Evolutionary conservation across 2,888 invertebrate genomes (phyloP).

Genomic region (Drosophila neotestacea): DNA sequence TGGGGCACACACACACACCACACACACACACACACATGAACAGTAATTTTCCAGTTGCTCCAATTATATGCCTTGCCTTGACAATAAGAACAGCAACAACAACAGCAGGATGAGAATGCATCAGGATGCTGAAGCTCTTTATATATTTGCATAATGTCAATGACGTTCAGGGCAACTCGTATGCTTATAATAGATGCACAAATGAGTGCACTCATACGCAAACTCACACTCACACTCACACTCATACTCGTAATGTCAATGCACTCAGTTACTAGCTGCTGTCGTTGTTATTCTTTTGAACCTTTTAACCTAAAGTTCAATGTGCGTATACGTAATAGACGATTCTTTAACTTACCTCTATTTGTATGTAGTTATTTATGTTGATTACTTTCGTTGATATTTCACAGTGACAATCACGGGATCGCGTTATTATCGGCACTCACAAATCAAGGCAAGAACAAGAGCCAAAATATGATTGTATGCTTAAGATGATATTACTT

Average conservation of each 20-base stretch:
- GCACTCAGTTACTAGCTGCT: constrained; percentile 5
- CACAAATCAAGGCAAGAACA: constrained; percentile 59
- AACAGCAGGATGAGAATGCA: constrained; percentile 31
- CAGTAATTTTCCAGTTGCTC: constrained; percentile 41
- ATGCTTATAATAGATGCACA: constrained; percentile 34
- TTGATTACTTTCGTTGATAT: constrained; percentile 7
- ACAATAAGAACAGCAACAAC: neutral
- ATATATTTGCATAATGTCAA: constrained; percentile 69
- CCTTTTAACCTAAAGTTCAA: constrained; percentile 49
- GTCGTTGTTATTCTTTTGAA: constrained; percentile 12
- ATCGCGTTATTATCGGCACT: constrained; percentile 55
- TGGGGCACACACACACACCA: constrained; percentile 39
- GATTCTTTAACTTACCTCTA: constrained; percentile 56
- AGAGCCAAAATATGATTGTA: constrained; percentile 51
- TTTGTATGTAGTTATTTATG: neutral
- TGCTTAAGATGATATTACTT: constrained; percentile 61
- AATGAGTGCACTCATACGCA: constrained; percentile 14
- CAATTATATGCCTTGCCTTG: constrained; percentile 62
- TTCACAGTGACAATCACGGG: constrained; percentile 30
- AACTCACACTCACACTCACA: neutral
- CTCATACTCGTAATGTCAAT: constrained; percentile 5
- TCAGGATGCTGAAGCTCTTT: constrained; percentile 28
- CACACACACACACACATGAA: constrained; percentile 14
- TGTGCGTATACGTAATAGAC: constrained; percentile 31
- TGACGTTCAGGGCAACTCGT: constrained; percentile 42